phyloP scores from a whole-genome alignment of 2,113 vertebrate genomes.

The Pterophyllum scalare region DNA sequence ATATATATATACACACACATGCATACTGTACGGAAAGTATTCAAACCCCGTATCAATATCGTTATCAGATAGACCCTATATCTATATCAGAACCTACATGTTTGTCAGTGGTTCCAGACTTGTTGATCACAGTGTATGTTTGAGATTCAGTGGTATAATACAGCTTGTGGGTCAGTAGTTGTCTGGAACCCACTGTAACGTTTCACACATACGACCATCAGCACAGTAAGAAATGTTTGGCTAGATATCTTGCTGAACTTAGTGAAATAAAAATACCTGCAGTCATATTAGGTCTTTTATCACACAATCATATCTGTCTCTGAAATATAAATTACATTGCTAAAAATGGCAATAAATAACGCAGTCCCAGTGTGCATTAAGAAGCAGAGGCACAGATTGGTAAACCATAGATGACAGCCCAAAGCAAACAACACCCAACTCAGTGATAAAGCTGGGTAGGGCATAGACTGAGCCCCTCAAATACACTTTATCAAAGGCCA shows the following conservation, averaged over 20 bases:
- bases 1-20: no score
- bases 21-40: no score
- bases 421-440: slow-evolving; percentile 17
- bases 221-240: neutral
- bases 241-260: no score
- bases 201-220: no score
- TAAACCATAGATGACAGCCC: slow-evolving; percentile 5
- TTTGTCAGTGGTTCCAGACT: no score
- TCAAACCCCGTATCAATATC: no score
- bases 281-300: neutral
- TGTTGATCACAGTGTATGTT: neutral
- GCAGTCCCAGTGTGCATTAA: neutral
- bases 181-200: neutral
- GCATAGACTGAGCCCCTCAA: neutral
- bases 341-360: neutral
- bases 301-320: neutral
- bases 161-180: neutral
- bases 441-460: neutral
- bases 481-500: slow-evolving; percentile 28
- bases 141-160: no score
- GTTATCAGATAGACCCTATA: no score
- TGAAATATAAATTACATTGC: neutral
- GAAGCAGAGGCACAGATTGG: slow-evolving; percentile 16
- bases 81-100: no score
- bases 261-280: neutral